phyloP scores from a whole-genome alignment of 2,113 vertebrate species.

The Eonycteris spelaea region DNA sequence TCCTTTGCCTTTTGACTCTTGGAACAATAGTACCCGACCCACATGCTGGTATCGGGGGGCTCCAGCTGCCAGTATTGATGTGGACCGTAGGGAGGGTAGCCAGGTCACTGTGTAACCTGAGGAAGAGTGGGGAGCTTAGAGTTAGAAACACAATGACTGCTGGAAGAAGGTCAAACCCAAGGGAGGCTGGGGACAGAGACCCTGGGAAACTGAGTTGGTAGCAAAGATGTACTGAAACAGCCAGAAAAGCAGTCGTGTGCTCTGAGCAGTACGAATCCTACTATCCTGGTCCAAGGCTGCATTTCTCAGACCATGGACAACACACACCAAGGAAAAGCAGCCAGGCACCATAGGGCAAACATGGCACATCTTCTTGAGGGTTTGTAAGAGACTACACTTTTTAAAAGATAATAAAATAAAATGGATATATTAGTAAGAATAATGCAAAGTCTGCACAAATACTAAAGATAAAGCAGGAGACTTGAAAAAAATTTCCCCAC shows the following conservation, averaged over 20 bases:
- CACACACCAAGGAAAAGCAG: background rate
- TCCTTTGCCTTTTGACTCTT: background rate
- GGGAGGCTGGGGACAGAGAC: background rate
- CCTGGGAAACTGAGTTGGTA: background rate
- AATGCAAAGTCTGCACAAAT: background rate
- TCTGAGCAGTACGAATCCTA: background rate
- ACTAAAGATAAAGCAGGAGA: background rate
- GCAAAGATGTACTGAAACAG: background rate
- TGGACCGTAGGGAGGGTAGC: background rate
- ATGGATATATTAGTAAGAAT: background rate
- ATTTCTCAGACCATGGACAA: background rate
- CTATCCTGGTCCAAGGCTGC: background rate
- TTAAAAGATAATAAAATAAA: background rate
- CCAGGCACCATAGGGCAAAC: accelerated
- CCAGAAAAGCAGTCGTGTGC: background rate
- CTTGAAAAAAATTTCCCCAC: background rate
- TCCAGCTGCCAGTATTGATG: slow-evolving; percentile 57
- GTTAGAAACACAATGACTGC: background rate
- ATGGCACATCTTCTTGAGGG: accelerated
- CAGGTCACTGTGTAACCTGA: slow-evolving; percentile 75
- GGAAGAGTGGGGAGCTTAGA: background rate
- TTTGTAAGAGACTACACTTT: background rate
- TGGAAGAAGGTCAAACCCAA: background rate
- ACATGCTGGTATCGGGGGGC: slow-evolving; percentile 77
- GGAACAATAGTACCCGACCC: slow-evolving; percentile 76